These are phyloP conservation scores for Acronicta leporina DNA, from an alignment of 2,888 invertebrate genomes.

Conservation along the genomic window DNA sequence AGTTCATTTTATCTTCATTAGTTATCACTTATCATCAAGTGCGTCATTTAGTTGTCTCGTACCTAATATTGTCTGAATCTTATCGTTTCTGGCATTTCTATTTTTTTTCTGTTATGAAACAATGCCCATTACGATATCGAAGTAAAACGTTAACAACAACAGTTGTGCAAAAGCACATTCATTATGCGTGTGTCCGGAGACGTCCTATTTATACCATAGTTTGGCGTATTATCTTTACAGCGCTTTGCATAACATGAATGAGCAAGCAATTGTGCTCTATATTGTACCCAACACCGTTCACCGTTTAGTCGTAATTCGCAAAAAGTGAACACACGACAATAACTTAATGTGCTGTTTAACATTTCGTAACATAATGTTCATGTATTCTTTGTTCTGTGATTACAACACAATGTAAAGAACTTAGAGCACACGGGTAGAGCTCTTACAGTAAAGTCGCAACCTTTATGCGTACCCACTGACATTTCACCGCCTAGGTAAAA, in stretches of 20 bases:
- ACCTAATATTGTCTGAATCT: constrained; percentile 34
- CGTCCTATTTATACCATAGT: constrained; percentile 23
- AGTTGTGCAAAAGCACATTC: constrained; percentile 41
- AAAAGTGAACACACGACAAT: constrained; percentile 58
- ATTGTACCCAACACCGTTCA: constrained; percentile 31
- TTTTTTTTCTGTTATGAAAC: constrained; percentile 45
- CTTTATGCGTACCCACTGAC: constrained; percentile 59
- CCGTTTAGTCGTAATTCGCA: constrained; percentile 44
- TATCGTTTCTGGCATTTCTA: constrained; percentile 48
- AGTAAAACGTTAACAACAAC: constrained; percentile 6
- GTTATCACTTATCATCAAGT: constrained; percentile 15
- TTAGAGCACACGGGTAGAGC: constrained; percentile 58
- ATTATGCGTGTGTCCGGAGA: constrained; percentile 32
- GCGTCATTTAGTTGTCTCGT: constrained; percentile 23
- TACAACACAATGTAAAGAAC: constrained; percentile 51
- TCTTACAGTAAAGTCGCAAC: constrained; percentile 46
- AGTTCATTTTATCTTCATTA: constrained; percentile 21
- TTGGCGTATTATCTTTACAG: constrained; percentile 35
- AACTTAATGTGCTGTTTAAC: constrained; percentile 44
- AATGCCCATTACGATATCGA: constrained; percentile 40
- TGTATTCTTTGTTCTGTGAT: too few species aligned
- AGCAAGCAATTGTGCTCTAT: constrained; percentile 31
- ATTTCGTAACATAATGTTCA: constrained; percentile 61
- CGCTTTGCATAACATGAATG: constrained; percentile 42
- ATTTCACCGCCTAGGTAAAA: constrained; percentile 55